Evolutionary conservation across 1,140 invertebrate genomes (phyloP).

Genomic region (Drosophila azteca): DNA sequence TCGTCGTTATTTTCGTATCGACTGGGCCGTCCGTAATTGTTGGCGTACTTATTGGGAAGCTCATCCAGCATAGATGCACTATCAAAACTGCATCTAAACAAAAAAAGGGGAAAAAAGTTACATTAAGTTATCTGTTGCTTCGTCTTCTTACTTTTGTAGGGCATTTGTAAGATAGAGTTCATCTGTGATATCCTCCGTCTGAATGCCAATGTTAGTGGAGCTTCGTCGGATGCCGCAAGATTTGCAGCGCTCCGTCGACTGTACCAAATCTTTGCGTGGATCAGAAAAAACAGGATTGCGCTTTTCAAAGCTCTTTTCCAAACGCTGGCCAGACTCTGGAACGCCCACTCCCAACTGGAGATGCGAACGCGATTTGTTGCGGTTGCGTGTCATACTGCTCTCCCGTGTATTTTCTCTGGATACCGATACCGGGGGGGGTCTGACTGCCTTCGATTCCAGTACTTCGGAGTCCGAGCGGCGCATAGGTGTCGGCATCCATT

Average conservation of each 20-base stretch:
- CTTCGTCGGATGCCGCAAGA: slow-evolving; percentile 56
- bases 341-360: slow-evolving; percentile 15
- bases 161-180: slow-evolving; percentile 70
- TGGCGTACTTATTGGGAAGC: slow-evolving; percentile 17
- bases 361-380: slow-evolving; percentile 37
- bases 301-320: slow-evolving; percentile 2
- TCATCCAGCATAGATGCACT: slow-evolving; percentile 22
- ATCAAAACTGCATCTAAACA: slow-evolving; percentile 56
- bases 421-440: neutral
- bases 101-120: too few species aligned
- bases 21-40: slow-evolving; percentile 23
- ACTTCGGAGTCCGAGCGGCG: slow-evolving; percentile 46
- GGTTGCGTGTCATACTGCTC: slow-evolving; percentile 15
- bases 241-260: slow-evolving; percentile 35
- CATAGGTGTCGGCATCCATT: slow-evolving; percentile 59
- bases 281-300: slow-evolving; percentile 14
- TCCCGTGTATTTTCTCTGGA: slow-evolving; percentile 3
- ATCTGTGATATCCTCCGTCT: slow-evolving; percentile 78
- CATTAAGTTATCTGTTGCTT: too few species aligned
- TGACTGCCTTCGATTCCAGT: slow-evolving; percentile 27
- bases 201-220: slow-evolving; percentile 61
- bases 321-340: slow-evolving; percentile 10
- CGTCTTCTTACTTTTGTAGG: slow-evolving; percentile 53
- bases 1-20: slow-evolving; percentile 48
- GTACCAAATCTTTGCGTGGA: slow-evolving; percentile 8